phyloP scores from a whole-genome alignment of 2,888 invertebrate species.

The Pachycephus smyrnensis region DNA sequence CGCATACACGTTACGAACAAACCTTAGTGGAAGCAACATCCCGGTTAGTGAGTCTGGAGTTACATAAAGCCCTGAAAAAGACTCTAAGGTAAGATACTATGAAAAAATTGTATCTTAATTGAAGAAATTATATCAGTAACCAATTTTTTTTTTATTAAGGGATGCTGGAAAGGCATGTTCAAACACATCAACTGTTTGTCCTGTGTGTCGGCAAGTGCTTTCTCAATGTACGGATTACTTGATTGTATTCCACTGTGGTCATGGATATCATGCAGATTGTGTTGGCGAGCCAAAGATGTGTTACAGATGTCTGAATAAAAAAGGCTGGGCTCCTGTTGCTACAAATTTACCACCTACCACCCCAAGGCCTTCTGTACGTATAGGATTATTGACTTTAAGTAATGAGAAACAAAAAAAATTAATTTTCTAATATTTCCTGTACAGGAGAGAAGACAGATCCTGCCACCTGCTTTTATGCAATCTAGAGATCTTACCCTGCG shows the following conservation, averaged over 20 bases:
- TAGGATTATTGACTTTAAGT: not conserved
- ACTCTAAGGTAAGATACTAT: constrained; percentile 49
- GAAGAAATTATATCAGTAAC: constrained; percentile 6
- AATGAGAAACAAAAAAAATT: not conserved
- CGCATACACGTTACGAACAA: constrained; percentile 82
- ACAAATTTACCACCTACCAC: constrained; percentile 45
- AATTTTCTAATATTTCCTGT: constrained; percentile 2
- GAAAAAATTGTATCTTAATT: not conserved
- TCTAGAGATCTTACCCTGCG: constrained; percentile 52
- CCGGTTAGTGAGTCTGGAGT: constrained; percentile 76
- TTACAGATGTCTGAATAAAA: constrained; percentile 58
- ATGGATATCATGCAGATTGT: constrained; percentile 60
- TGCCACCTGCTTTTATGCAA: constrained; percentile 56
- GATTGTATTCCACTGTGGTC: constrained; percentile 60
- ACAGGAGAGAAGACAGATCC: constrained; percentile 55
- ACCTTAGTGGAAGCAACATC: constrained; percentile 77
- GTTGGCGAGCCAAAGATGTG: constrained; percentile 58
- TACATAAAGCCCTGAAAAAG: constrained; percentile 70
- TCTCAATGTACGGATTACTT: constrained; percentile 53
- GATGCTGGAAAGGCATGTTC: constrained; percentile 58
- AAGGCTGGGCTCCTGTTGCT: constrained; percentile 59
- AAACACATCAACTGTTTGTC: constrained; percentile 53
- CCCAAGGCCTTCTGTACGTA: constrained; percentile 45
- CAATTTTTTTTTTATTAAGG: constrained; percentile 34
- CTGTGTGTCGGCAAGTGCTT: constrained; percentile 55